phyloP scores from a whole-genome alignment of 2,888 invertebrate species.

The Chloroclysta siterata region DNA sequence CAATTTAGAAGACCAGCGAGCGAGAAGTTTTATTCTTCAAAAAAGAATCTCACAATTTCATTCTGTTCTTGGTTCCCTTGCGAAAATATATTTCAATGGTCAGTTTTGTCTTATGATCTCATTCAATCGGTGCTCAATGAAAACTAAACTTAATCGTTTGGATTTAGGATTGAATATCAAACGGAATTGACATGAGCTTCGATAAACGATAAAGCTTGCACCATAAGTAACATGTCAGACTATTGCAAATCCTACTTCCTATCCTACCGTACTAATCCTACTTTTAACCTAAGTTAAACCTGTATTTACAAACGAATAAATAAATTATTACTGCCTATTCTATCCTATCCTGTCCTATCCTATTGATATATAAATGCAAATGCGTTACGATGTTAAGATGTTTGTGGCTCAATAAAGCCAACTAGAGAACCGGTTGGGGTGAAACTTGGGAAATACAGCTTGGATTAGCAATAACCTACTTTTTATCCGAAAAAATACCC shows the following conservation, averaged over 20 bases:
- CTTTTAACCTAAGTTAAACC: too few relatives aligned
- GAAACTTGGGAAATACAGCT: too few relatives aligned
- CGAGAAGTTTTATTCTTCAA: conserved; percentile 67
- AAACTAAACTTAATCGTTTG: conserved; percentile 3
- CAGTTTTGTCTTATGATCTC: conserved; percentile 9
- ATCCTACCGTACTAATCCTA: too few relatives aligned
- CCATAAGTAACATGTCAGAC: not conserved
- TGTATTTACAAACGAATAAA: too few relatives aligned
- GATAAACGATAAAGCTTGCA: not conserved
- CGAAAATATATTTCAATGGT: conserved; percentile 69
- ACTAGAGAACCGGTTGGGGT: too few relatives aligned
- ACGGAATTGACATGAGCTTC: not conserved
- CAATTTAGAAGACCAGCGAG: conserved; percentile 63
- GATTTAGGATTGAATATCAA: not conserved
- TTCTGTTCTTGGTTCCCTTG: conserved; percentile 63
- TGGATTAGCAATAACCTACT: too few relatives aligned
- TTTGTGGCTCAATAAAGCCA: too few relatives aligned
- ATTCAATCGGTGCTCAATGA: conserved; percentile 6
- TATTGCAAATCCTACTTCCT: not conserved
- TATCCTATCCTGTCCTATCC: too few relatives aligned
- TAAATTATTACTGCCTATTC: too few relatives aligned
- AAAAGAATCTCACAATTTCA: conserved; percentile 63
- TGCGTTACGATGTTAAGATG: too few relatives aligned
- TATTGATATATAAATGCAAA: too few relatives aligned
- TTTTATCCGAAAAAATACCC: too few relatives aligned